Evolutionary conservation across 2,797 vertebrate species (phyloP).

Genomic region (Sebastolobus alascanus): DNA sequence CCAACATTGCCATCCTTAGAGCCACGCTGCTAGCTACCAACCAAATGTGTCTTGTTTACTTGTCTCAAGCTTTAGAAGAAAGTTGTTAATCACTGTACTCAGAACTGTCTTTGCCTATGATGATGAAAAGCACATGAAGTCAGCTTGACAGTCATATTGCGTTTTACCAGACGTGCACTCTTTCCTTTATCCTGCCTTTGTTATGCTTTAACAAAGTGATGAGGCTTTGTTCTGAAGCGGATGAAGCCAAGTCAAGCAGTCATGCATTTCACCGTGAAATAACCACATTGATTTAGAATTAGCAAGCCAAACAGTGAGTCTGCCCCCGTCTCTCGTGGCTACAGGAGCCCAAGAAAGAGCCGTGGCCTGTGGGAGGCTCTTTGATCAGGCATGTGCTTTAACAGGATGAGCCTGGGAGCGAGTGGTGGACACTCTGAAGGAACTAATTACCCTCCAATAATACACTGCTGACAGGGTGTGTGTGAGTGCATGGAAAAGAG

Average conservation of each 20-base stretch:
- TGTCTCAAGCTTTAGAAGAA: conserved; percentile 1
- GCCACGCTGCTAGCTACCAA: not conserved
- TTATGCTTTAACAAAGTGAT: conserved; percentile 37
- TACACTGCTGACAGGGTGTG: conserved; percentile 59
- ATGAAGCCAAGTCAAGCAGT: conserved; percentile 47
- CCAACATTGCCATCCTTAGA: no score
- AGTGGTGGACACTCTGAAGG: conserved; percentile 68
- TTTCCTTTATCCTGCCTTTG: conserved; percentile 12
- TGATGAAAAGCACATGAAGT: conserved; percentile 27
- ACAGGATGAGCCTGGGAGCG: conserved; percentile 69
- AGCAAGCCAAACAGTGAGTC: conserved; percentile 57
- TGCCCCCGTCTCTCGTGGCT: conserved; percentile 32
- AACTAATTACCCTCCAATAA: conserved; percentile 79
- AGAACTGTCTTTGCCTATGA: conserved; percentile 2
- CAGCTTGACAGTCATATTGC: conserved; percentile 17
- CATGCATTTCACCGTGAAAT: conserved; percentile 61
- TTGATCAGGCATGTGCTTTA: conserved; percentile 77
- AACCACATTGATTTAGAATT: conserved; percentile 69
- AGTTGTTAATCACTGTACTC: conserved; percentile 8
- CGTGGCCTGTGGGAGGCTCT: conserved; percentile 55
- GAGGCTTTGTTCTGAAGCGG: conserved; percentile 50
- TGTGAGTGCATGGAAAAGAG: conserved; percentile 31
- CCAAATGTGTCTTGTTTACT: not conserved
- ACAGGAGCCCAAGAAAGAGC: conserved; percentile 55
- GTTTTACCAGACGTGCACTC: conserved; percentile 14